phyloP scores from a whole-genome alignment of 2,888 invertebrate genomes.

The Nymphalis urticae region DNA sequence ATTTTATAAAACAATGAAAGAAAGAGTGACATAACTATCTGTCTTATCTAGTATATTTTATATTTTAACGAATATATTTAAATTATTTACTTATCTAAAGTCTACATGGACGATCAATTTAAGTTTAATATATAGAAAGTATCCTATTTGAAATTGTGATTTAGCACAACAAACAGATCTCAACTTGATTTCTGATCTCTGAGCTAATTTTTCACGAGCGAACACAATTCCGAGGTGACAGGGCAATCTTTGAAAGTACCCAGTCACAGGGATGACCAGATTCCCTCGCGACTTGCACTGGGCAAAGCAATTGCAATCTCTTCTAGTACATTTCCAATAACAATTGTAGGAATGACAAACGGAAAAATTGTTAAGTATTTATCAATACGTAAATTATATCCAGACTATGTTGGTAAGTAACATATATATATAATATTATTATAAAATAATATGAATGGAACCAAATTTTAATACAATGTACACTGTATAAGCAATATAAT shows the following conservation, averaged over 20 bases:
- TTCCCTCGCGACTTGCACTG: constrained; percentile 46
- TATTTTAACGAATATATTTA: too few species aligned
- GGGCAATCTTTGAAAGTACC: constrained; percentile 54
- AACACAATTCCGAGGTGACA: constrained; percentile 52
- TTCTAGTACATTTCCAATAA: constrained; percentile 56
- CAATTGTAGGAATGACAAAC: neutral
- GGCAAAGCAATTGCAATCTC: constrained; percentile 51
- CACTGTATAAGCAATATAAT: too few species aligned
- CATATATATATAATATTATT: too few species aligned
- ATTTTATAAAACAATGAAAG: too few species aligned
- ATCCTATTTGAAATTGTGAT: neutral
- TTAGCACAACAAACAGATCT: constrained; percentile 7
- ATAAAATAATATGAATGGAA: too few species aligned
- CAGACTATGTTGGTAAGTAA: too few species aligned
- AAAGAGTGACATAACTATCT: too few species aligned
- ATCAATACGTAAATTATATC: neutral
- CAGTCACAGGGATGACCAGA: constrained; percentile 44
- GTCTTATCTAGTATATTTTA: too few species aligned
- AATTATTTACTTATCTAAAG: too few species aligned
- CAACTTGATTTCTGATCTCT: constrained; percentile 30
- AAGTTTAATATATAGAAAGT: neutral
- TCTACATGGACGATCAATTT: too few species aligned
- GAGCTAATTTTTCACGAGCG: constrained; percentile 51
- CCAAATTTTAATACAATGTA: too few species aligned
- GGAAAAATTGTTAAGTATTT: neutral